Conservation (phyloP, 2,797 vertebrate genomes). For the Lagorchestes hirsutus region DNA sequence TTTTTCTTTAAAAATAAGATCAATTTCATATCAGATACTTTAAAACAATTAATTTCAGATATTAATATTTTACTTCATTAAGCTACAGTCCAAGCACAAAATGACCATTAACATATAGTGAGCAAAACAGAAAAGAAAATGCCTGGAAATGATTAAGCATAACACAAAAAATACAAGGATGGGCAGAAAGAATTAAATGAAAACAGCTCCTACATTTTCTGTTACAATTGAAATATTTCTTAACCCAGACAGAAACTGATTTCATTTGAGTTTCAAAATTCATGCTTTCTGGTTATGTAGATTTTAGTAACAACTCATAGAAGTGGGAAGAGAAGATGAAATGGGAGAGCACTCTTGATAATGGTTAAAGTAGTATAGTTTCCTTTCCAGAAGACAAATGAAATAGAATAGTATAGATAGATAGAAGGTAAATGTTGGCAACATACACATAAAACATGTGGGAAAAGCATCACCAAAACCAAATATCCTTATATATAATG, state of each 20-base stretch:
- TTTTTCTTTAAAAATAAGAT: background rate
- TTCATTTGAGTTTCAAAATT: conserved; percentile 25
- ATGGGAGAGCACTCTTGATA: background rate
- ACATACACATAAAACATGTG: background rate
- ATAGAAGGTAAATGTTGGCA: background rate
- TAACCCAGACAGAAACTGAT: background rate
- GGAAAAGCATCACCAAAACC: too few species aligned
- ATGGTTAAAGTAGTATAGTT: background rate
- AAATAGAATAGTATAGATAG: background rate
- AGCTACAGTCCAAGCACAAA: background rate
- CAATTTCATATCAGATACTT: background rate
- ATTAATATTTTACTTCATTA: background rate
- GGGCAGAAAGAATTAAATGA: background rate
- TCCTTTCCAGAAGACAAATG: background rate
- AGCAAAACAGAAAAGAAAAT: background rate
- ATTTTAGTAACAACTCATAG: background rate
- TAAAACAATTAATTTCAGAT: conserved; percentile 5
- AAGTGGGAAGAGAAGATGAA: background rate
- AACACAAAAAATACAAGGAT: conserved; percentile 11
- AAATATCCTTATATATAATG: background rate
- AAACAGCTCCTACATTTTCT: conserved; percentile 10
- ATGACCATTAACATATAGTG: background rate
- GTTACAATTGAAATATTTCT: conserved; percentile 11
- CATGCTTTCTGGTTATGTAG: background rate
- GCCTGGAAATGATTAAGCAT: background rate